A percentile compares a stretch with the other conserved stretches of the same genome.
phyloP scores from a whole-genome alignment of 2,888 invertebrate genomes.

The Corythucha ciliata region DNA sequence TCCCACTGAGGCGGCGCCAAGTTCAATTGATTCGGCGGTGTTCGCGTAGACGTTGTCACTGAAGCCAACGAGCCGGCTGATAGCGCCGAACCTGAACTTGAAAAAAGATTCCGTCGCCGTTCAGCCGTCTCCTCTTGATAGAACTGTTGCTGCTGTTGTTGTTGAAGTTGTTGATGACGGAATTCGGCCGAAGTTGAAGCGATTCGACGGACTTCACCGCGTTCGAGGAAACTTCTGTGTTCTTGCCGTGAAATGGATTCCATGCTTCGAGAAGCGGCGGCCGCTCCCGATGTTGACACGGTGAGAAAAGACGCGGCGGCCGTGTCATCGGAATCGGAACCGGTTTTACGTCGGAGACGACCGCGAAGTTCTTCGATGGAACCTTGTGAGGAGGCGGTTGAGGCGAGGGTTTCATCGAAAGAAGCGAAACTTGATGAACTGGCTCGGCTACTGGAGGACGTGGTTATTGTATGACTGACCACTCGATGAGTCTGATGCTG shows the following conservation, averaged over 20 bases:
- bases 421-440: constrained; percentile 23
- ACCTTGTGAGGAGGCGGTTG: constrained; percentile 6
- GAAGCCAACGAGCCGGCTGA: too few relatives aligned
- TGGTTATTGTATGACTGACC: too few relatives aligned
- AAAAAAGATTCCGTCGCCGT: too few relatives aligned
- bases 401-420: constrained; percentile 25
- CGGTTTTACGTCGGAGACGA: constrained; percentile 20
- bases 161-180: too few relatives aligned
- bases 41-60: constrained; percentile 42
- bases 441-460: constrained; percentile 24
- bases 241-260: constrained; percentile 53
- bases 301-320: constrained; percentile 8
- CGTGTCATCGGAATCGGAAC: constrained; percentile 28
- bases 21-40: constrained; percentile 55
- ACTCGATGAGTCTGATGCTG: too few relatives aligned
- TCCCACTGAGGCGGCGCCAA: constrained; percentile 66
- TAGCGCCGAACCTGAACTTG: constrained; percentile 51
- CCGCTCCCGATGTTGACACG: constrained; percentile 3
- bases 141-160: too few relatives aligned
- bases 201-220: constrained; percentile 37
- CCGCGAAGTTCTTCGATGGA: constrained; percentile 16
- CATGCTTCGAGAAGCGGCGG: constrained; percentile 47
- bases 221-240: constrained; percentile 48
- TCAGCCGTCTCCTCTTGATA: too few relatives aligned
- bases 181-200: too few relatives aligned